Conservation (phyloP, 53 echinoderm and acorn worm species). For the Patiria pectinifera region DNA sequence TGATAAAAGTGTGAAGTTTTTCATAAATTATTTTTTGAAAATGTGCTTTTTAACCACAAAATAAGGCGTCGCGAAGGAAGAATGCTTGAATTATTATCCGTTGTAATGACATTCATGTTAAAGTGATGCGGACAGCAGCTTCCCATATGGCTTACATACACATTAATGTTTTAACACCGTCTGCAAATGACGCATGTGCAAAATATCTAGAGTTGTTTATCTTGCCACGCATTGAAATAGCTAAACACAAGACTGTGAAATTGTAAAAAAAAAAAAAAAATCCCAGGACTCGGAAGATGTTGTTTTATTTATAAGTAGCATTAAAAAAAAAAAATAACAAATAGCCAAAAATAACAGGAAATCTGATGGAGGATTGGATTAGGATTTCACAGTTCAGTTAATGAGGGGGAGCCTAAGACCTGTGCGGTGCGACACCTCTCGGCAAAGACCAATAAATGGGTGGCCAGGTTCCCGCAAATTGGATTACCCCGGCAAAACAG, state of each 20-base stretch:
- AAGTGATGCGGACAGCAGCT: background rate
- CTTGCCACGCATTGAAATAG: background rate
- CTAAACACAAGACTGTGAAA: background rate
- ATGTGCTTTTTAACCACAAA: no score
- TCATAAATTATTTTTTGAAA: no score
- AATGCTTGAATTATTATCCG: background rate
- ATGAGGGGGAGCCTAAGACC: slow-evolving; percentile 33
- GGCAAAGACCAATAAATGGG: slow-evolving; percentile 9
- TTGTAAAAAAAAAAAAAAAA: background rate
- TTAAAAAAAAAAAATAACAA: slow-evolving; percentile 14
- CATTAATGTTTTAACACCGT: background rate
- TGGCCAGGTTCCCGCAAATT: slow-evolving; percentile 27
- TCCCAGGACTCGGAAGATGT: background rate
- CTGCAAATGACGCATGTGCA: background rate
- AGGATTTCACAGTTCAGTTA: slow-evolving; percentile 60
- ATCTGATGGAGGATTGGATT: slow-evolving; percentile 48
- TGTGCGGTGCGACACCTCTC: slow-evolving; percentile 26
- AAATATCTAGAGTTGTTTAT: background rate
- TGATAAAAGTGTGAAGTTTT: no score
- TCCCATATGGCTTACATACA: background rate
- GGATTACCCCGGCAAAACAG: slow-evolving; percentile 45
- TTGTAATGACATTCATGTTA: background rate
- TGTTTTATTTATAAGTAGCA: slow-evolving; percentile 40
- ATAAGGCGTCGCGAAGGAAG: background rate
- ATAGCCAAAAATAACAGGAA: slow-evolving; percentile 56